phyloP scores from a whole-genome alignment of 2,797 vertebrate species.

The Poeciliopsis gracilis region DNA sequence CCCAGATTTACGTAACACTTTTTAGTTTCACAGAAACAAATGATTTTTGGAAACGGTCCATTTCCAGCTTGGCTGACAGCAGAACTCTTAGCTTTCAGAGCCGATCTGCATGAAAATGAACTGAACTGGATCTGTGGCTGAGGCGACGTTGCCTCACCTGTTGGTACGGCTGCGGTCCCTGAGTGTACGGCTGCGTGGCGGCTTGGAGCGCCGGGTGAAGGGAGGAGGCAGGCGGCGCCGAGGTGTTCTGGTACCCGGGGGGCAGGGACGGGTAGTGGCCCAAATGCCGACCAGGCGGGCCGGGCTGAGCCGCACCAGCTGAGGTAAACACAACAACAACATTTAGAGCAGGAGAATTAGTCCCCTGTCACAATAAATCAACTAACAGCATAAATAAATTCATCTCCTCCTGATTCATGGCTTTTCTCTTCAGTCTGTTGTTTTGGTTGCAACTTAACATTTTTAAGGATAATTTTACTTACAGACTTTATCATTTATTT shows the following conservation, averaged over 20 bases:
- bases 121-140: neutral
- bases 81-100: neutral
- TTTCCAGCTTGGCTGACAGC: too few relatives aligned
- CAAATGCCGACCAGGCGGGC: constrained; percentile 81
- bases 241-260: constrained; percentile 89
- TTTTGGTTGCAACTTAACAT: too few relatives aligned
- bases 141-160: constrained; percentile 80
- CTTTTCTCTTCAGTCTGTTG: too few relatives aligned
- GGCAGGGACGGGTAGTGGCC: constrained; percentile 91
- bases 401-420: too few relatives aligned
- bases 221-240: constrained; percentile 69
- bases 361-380: too few relatives aligned
- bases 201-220: constrained; percentile 79
- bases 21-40: too few relatives aligned
- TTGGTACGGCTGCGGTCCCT: constrained; percentile 84
- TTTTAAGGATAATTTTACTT: too few relatives aligned
- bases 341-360: neutral
- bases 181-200: constrained; percentile 82
- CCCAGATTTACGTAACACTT: too few relatives aligned
- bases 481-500: too few relatives aligned
- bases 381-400: too few relatives aligned
- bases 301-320: constrained; percentile 81
- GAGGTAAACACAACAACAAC: constrained; percentile 35
- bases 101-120: neutral
- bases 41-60: too few relatives aligned